Evolutionary conservation across 2,888 invertebrate species (phyloP), one percentile per base, ranked within the genome.

Genomic region (Drosophila putrida): DNA sequence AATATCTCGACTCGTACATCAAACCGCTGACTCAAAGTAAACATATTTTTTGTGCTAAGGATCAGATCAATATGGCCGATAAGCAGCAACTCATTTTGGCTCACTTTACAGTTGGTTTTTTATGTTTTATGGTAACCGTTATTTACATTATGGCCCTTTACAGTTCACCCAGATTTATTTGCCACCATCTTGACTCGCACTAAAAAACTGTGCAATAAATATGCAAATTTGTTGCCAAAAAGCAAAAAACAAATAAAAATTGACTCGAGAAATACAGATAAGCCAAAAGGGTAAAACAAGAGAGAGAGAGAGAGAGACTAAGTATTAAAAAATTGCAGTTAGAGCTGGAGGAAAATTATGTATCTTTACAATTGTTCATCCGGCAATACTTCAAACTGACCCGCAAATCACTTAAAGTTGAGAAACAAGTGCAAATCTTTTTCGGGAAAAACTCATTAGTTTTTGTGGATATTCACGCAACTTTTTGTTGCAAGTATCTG

Each of bases 121-220:
- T 55, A 39, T 72, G 73, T 47, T 68, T 87, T 84, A 84, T 66
- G 62, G 51, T 44, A 63, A 72, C 61, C 82, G 69, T 65, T 77
- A 65, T 85, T 80, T 85, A 75, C 71, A 77, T 75, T 78, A 69
- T 70, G 75, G 58, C 53, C 63, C 50, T 66, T 64, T 53, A 67
- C 64, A 53, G 51, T 58, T 27, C 49, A 27, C 4, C 36, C 43
- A 78, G 88, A 89, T 86, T 86, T 86, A 88, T 89, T 80, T 75
- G 66, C 70, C 64, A 62, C 69, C 67, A 75, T 78, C 71, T 77
- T 54, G 62, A 54, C 68, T 55, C 69, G 60, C 66, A 63, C 61
- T 73, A 64, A 69, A 72, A 80, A 79, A 71, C 79, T 87, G 71
- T 73, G 86, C 85, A 86, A 86, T 89, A 86, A 86, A 88, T 86